Conservation (phyloP, 2,888 invertebrate genomes). For the Diaperis boleti region DNA sequence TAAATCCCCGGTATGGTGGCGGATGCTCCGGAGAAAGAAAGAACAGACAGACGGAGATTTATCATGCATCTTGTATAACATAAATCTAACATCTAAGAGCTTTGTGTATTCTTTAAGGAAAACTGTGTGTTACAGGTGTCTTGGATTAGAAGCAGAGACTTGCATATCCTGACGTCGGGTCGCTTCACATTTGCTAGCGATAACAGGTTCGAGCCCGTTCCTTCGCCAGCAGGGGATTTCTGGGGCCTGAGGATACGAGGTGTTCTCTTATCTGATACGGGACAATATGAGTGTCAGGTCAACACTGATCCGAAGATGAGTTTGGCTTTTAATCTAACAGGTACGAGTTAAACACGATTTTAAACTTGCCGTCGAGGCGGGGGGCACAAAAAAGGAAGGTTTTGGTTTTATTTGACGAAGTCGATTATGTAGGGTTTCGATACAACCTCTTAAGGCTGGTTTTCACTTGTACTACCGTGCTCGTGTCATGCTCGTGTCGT, state of each 20-base stretch:
- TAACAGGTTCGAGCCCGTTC: conserved; percentile 72
- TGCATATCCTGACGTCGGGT: conserved; percentile 78
- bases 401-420: too few species aligned
- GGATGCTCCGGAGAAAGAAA: too few species aligned
- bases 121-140: conserved; percentile 72
- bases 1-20: too few species aligned
- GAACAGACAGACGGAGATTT: too few species aligned
- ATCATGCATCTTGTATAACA: conserved; percentile 12
- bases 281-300: conserved; percentile 81
- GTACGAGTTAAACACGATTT: too few species aligned
- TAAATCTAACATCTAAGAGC: conserved; percentile 27
- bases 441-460: too few species aligned
- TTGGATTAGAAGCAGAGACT: conserved; percentile 79
- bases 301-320: conserved; percentile 83
- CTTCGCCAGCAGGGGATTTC: conserved; percentile 67
- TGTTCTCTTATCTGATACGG: conserved; percentile 73
- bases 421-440: too few species aligned
- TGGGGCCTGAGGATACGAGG: conserved; percentile 74
- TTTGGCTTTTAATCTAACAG: conserved; percentile 73
- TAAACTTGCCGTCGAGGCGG: too few species aligned
- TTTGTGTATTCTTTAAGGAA: conserved; percentile 29
- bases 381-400: too few species aligned
- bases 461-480: too few species aligned
- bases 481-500: too few species aligned
- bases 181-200: conserved; percentile 77